phyloP scores from a whole-genome alignment of 2,797 vertebrate species.

The Epinephelus coioides region DNA sequence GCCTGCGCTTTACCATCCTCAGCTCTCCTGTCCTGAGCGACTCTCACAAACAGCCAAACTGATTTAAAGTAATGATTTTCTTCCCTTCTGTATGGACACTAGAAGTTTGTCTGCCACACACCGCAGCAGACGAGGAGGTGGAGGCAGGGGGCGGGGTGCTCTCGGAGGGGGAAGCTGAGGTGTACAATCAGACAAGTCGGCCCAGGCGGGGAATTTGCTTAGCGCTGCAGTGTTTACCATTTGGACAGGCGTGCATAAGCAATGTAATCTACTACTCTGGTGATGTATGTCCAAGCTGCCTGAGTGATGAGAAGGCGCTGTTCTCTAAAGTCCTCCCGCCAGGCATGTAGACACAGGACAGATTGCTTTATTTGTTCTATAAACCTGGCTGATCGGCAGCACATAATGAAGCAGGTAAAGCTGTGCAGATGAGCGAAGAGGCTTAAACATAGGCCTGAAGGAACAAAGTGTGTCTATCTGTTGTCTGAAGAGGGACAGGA shows the following conservation, averaged over 20 bases:
- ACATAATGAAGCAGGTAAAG: conserved; percentile 67
- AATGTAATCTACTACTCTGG: conserved; percentile 62
- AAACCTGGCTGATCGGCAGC: conserved; percentile 53
- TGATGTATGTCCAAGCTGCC: conserved; percentile 58
- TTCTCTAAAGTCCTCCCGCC: conserved; percentile 37
- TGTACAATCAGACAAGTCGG: conserved; percentile 38
- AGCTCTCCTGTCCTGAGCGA: conserved; percentile 56
- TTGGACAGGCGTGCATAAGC: conserved; percentile 61
- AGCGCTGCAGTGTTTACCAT: conserved; percentile 56
- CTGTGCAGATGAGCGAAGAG: conserved; percentile 45
- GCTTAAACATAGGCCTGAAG: conserved; percentile 25
- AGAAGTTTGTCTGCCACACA: conserved; percentile 53
- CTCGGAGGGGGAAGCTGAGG: conserved; percentile 15
- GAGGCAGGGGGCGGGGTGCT: background rate
- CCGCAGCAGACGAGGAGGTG: conserved; percentile 11
- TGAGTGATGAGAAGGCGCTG: conserved; percentile 46
- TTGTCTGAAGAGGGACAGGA: conserved; percentile 13
- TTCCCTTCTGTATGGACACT: conserved; percentile 43
- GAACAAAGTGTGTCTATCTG: conserved; percentile 36
- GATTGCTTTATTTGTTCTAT: conserved; percentile 66
- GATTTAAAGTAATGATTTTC: conserved; percentile 80
- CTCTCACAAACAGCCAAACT: conserved; percentile 70
- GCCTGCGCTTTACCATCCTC: conserved; percentile 61
- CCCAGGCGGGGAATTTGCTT: conserved; percentile 54
- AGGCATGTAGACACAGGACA: conserved; percentile 54